Percentiles rank a stretch among this genome's conserved stretches.
phyloP scores from a whole-genome alignment of 1,140 invertebrate genomes.

The Penaeus vannamei region DNA sequence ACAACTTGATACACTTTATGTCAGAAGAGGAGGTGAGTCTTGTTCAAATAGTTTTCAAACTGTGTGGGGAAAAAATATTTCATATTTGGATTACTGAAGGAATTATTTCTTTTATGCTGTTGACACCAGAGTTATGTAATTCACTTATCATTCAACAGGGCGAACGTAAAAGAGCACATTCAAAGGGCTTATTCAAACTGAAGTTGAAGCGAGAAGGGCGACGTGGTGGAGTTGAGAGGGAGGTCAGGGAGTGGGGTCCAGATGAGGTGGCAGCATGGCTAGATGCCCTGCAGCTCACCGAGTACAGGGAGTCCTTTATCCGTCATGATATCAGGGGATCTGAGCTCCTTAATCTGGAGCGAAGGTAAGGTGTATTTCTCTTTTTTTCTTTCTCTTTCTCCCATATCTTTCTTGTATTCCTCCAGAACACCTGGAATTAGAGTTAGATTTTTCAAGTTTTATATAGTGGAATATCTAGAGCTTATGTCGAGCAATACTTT shows the following conservation, averaged over 20 bases:
- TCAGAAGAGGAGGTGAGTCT: constrained; percentile 50
- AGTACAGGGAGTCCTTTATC: constrained; percentile 86
- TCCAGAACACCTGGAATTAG: too few species aligned
- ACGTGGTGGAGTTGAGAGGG: constrained; percentile 39
- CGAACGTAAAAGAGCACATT: constrained; percentile 63
- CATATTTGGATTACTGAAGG: neutral
- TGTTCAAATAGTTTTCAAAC: too few species aligned
- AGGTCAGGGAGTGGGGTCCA: constrained; percentile 73
- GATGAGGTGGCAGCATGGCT: constrained; percentile 84
- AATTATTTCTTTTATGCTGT: neutral
- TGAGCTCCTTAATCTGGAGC: constrained; percentile 88
- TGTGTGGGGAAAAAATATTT: neutral
- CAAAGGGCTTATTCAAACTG: constrained; percentile 64
- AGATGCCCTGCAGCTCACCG: constrained; percentile 86
- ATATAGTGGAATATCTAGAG: neutral
- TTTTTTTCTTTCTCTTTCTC: neutral
- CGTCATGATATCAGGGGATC: constrained; percentile 92
- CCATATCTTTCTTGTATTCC: neutral
- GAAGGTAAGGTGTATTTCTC: constrained; percentile 71
- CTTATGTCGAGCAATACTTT: neutral
- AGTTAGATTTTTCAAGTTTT: neutral
- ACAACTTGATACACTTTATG: constrained; percentile 52
- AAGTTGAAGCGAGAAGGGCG: constrained; percentile 61
- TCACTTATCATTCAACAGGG: constrained; percentile 8
- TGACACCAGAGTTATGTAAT: constrained; percentile 67